Base-by-base conservation (phyloP, 2,797 vertebrate genomes). In the Malacoctenus gilli region DNA sequence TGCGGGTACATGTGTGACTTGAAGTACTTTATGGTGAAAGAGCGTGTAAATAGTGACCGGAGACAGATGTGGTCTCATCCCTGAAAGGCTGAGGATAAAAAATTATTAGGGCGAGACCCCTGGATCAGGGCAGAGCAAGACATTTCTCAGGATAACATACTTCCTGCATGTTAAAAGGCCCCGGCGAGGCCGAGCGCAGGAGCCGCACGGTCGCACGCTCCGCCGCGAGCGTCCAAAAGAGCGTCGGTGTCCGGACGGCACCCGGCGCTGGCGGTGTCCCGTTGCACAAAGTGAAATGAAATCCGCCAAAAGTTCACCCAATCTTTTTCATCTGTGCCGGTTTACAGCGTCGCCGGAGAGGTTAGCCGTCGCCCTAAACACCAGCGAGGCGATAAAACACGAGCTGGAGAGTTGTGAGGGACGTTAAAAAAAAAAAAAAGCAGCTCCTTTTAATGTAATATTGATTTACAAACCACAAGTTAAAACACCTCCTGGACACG, bases 1-100 rank as follows among this genome's bases (percentile, higher is more conserved):
- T 20, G 13, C 31, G 54, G 32, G 59, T 65, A 61, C 49, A 47
- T 79, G 53, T 83, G 78, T 59, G 74, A 82, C 73, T 77, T 52
- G 0, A 38, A 79, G 82, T 82, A 69, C 75, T 86, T 85, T 86
- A 89, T 86, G 84, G 85, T 85, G 75, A 57, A 77, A 79, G 74
- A 86, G 83, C 84, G 85, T 88, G 87, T 89, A 86, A 86, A 87
- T 86, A 83, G 83, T 86, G 86, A 87, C 79, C 72, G 40, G 79
- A 88, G 87, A 86, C 89, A 87, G 87, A 90, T 89, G 85, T 87
- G 80, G 69, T 72, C 77, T 81, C 79, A 75, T 83, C 78, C 74
- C 77, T 82, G 69, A 83, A 84, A 85, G 81, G 52, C 57, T 22
- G 53, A 44, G 67, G 69, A 78, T 80, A 82, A 84, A 82, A 84